A percentile compares a stretch with the other conserved stretches of the same genome.
Evolutionary conservation across 2,113 vertebrate genomes (phyloP).

Genomic region (Charina bottae): DNA sequence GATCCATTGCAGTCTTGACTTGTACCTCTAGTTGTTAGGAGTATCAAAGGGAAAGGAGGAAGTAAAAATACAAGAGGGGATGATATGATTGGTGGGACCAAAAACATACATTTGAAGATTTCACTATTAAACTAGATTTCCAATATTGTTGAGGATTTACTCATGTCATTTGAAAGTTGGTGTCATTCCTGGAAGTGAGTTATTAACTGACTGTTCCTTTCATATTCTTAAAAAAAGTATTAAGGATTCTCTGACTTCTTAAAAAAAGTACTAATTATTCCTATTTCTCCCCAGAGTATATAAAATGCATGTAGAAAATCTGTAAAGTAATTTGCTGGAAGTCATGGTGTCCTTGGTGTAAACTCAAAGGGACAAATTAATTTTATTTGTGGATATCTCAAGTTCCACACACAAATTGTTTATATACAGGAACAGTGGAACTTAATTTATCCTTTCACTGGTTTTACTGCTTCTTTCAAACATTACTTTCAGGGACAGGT

Average conservation of each 20-base stretch:
- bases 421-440: slow-evolving; percentile 55
- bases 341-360: slow-evolving; percentile 41
- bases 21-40: background rate
- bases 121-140: background rate
- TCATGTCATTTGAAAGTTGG: background rate
- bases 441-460: slow-evolving; percentile 64
- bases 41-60: background rate
- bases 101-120: background rate
- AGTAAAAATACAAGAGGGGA: background rate
- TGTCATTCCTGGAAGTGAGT: background rate
- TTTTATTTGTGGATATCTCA: slow-evolving; percentile 56
- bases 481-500: slow-evolving; percentile 68
- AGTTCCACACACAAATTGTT: slow-evolving; percentile 48
- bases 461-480: slow-evolving; percentile 64
- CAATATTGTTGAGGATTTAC: rapidly evolving
- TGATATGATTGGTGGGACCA: background rate
- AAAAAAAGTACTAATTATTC: background rate
- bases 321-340: slow-evolving; percentile 24
- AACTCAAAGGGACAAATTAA: slow-evolving; percentile 46
- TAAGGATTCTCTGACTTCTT: background rate
- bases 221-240: background rate
- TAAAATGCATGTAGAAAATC: background rate
- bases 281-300: background rate
- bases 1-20: background rate
- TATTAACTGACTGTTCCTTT: background rate